Percentiles rank a stretch among this genome's conserved stretches.
Conservation (phyloP, 1,140 invertebrate species). For the Sesamia nonagrioides region DNA sequence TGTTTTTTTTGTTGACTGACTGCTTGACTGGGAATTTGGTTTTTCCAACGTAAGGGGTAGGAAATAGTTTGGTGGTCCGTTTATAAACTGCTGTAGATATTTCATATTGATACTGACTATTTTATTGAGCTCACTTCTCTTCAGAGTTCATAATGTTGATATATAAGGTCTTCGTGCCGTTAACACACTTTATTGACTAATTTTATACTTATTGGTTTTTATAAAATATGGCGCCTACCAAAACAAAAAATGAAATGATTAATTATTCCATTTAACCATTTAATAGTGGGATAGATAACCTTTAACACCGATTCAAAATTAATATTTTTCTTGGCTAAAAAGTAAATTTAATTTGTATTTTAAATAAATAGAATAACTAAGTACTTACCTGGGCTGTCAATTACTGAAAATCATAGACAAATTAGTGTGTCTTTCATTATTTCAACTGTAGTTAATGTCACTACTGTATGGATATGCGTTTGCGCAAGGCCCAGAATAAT, state of each 20-base stretch:
- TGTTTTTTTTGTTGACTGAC: slow-evolving; percentile 17
- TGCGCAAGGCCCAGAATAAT: slow-evolving; percentile 1
- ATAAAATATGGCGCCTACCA: slow-evolving; percentile 24
- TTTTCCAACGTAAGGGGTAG: slow-evolving; percentile 21
- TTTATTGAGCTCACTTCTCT: neutral
- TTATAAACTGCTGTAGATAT: slow-evolving; percentile 1
- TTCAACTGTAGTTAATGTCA: slow-evolving; percentile 1
- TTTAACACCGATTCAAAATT: neutral
- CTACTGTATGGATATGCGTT: neutral
- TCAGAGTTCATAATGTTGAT: slow-evolving; percentile 1
- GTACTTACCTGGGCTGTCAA: slow-evolving; percentile 13
- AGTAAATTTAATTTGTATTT: neutral
- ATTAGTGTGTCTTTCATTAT: slow-evolving; percentile 9
- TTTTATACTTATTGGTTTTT: slow-evolving; percentile 29
- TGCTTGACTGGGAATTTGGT: slow-evolving; percentile 10
- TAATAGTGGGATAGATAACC: neutral
- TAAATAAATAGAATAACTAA: neutral
- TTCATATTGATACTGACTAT: neutral
- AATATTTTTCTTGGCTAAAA: neutral
- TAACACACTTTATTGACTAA: slow-evolving; percentile 29
- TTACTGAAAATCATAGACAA: slow-evolving; percentile 15
- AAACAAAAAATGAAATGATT: slow-evolving; percentile 4
- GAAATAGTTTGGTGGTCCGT: neutral
- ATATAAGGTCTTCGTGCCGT: slow-evolving; percentile 17
- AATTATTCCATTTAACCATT: neutral